Evolutionary conservation across 2,797 vertebrate species (phyloP), one percentile per base, ranked within the genome.

Genomic region (Acanthurus lineatus): DNA sequence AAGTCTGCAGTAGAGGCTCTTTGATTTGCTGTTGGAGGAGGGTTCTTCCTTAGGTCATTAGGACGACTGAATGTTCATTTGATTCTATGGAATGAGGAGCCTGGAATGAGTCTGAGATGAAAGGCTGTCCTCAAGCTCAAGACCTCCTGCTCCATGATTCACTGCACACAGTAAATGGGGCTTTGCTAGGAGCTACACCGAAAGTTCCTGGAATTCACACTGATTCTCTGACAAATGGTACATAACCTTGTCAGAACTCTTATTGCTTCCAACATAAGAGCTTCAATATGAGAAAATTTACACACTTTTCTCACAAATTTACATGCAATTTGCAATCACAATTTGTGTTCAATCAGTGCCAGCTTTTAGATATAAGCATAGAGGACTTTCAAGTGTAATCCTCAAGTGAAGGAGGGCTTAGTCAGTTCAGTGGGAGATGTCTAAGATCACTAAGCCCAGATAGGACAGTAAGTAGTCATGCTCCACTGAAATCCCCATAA

Each of bases 61-160:
- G 72, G 45, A 73, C 64, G 76, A 81, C 76, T 86, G 82, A 88
- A 81, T 83, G 85, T 77, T 89, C 75, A 86, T 85, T 87, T 86
- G 79, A 86, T 85, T 73, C 82, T 64, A 32, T 63, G 77, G 74
- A 88, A 64, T 66, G 58, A 81, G 75, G 52, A 80, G 82, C 63
- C 73, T 69, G 67, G 66, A 86, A 78, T 77, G 66, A 80, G 22
- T 53, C n/a, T 45, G 49, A 87, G 83, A 91, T 92, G 79, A 90
- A 90, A 92, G 69, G 6, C 57, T 38, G 54, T 77, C 44, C 61
- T 54, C 11, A 45, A 73, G 65, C 74, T 78, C 69, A n/a, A 44
- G 40, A 75, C 62, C 76, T 70, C 71, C 54, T 57, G 63, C 58
- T 83, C 68, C 60, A 45, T 48, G 65, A 82, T 78, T 69, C 59